phyloP scores from a whole-genome alignment of 1,140 invertebrate species.

The Oreohelix idahoensis region DNA sequence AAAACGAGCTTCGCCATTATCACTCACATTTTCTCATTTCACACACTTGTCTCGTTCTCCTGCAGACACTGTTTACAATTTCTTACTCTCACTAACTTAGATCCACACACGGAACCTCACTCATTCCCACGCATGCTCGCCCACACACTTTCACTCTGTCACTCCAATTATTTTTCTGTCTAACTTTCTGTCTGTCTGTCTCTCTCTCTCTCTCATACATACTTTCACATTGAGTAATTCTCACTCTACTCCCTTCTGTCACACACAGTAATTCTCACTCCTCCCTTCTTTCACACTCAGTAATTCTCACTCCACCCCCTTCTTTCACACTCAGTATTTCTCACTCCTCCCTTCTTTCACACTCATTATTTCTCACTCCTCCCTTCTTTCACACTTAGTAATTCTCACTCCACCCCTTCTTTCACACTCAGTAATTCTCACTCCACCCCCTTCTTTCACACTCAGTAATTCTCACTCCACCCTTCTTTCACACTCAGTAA shows the following conservation, averaged over 20 bases:
- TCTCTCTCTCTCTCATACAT: conserved; percentile 2
- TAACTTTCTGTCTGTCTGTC: conserved; percentile 23
- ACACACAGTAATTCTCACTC: neutral
- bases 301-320: neutral
- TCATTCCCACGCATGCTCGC: too few species aligned
- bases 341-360: neutral
- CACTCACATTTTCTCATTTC: too few species aligned
- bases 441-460: too few species aligned
- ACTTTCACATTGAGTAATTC: neutral
- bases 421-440: too few species aligned
- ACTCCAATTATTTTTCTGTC: conserved; percentile 23
- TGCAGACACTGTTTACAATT: too few species aligned
- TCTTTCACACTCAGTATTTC: neutral
- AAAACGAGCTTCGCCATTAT: too few species aligned
- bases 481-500: too few species aligned
- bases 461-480: too few species aligned
- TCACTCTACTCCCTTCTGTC: conserved; percentile 29
- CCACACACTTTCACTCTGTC: conserved; percentile 11
- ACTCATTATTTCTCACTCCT: neutral
- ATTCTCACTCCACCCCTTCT: neutral
- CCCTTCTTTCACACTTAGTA: neutral
- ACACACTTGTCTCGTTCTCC: too few species aligned
- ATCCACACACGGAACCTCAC: too few species aligned
- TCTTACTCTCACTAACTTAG: too few species aligned
- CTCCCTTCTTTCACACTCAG: too few species aligned